phyloP scores from a whole-genome alignment of 1,140 invertebrate species.

The Aphis gossypii region DNA sequence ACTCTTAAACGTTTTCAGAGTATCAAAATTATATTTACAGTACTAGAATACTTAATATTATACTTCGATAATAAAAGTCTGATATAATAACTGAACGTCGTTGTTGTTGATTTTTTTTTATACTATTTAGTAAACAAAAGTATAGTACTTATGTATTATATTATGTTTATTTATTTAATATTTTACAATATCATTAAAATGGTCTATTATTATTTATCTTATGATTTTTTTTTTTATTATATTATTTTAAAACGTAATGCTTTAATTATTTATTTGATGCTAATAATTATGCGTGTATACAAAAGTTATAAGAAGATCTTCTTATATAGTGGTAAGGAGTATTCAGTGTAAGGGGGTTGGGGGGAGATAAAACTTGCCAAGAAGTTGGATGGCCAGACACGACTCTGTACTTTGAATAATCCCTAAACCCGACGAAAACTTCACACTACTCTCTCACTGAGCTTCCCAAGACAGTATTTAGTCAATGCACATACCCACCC shows the following conservation, averaged over 20 bases:
- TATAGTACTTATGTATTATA: too few species aligned
- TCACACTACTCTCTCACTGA: constrained; percentile 26
- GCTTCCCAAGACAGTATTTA: constrained; percentile 55
- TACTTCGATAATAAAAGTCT: background rate
- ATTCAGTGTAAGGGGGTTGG: background rate
- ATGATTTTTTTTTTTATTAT: background rate
- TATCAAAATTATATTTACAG: background rate
- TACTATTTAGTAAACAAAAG: background rate
- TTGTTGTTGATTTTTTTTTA: background rate
- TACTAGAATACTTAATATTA: background rate
- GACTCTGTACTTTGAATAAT: constrained; percentile 58
- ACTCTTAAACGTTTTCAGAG: background rate
- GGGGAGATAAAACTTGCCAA: constrained; percentile 51
- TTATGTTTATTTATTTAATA: background rate
- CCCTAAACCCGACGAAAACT: constrained; percentile 54
- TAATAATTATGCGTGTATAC: background rate
- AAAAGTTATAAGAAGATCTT: constrained; percentile 13
- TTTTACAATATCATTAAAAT: background rate
- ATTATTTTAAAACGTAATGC: background rate
- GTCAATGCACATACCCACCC: constrained; percentile 17
- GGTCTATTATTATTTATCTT: background rate
- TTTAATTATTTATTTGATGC: background rate
- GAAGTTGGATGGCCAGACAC: constrained; percentile 57
- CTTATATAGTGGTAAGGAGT: background rate
- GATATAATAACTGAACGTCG: background rate